phyloP scores from a whole-genome alignment of 2,888 invertebrate genomes.

The Eristalis arbustorum region DNA sequence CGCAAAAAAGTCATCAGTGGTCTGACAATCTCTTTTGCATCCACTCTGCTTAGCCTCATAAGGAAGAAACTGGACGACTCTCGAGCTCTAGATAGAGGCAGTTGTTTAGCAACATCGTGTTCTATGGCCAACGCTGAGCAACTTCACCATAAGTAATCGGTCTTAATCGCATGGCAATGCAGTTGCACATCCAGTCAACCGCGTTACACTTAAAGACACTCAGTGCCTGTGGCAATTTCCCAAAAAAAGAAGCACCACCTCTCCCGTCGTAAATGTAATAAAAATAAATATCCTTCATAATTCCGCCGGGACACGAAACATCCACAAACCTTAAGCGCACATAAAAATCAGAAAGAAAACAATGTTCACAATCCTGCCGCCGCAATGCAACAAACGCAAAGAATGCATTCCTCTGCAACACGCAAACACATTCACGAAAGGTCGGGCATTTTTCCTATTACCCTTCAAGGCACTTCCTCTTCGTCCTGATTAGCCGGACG shows the following conservation, averaged over 20 bases:
- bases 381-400: constrained; percentile 39
- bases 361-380: constrained; percentile 17
- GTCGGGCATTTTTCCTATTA: neutral
- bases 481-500: constrained; percentile 37
- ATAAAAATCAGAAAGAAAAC: neutral
- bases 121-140: too few species aligned
- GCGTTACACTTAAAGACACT: too few species aligned
- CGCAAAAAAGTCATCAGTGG: too few species aligned
- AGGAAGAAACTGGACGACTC: too few species aligned
- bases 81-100: too few species aligned
- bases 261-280: constrained; percentile 40
- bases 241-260: neutral
- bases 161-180: too few species aligned
- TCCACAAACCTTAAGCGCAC: constrained; percentile 7
- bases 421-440: constrained; percentile 50
- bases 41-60: too few species aligned
- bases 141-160: too few species aligned
- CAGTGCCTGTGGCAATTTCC: too few species aligned
- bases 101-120: too few species aligned
- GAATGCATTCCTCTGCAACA: constrained; percentile 63
- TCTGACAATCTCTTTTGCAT: too few species aligned
- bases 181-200: too few species aligned
- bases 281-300: constrained; percentile 57
- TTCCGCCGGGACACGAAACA: constrained; percentile 40
- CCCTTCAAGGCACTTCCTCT: neutral